Evolutionary conservation across 2,113 vertebrate species (phyloP), one percentile per base, ranked within the genome.

Genomic region (Cinclus cinclus): DNA sequence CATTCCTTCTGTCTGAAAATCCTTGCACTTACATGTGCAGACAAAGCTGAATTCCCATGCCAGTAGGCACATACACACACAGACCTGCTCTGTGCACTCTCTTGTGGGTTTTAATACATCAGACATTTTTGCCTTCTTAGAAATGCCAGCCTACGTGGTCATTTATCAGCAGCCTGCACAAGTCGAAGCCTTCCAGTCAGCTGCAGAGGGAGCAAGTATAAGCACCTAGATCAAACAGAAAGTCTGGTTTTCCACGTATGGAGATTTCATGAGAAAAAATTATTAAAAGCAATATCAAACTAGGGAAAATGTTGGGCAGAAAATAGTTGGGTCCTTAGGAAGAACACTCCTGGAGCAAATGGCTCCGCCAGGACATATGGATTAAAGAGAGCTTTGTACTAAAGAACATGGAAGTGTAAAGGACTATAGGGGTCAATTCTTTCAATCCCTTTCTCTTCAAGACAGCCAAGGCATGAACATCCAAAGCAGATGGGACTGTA

Each of bases 1-100:
- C 92, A 83, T 92, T 94, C 88, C 65, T 93, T 71, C 56, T 58
- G 79, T 88, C 85, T 93, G 82, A 60, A 93, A 87, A 85, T 58
- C 89, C 47, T 63, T 55, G 30, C 44, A 68, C 55, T 49, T 92
- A 31, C 90, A 60, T 88, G 87, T 63, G 59, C 58, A 95, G 87
- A 21, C 87, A 83, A 79, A 88, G 28, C 21, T 64, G 31, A 69
- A 86, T 67, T 63, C 50, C 47, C 47, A 56, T 13, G 42, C 71
- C 68, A 77, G 75, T 24, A 70, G 50, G 55, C 35, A 70, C 28
- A 62, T 30, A 65, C 15, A 47, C 55, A 73, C 23, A 59, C 42
- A 74, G 63, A 77, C 27, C 55, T 67, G 20, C 46, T 70, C 50
- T 67, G 50, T 33, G 50, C 55, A 56, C 21, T 85, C 49, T 58